Evolutionary conservation across 53 echinoderm and acorn worm genomes (phyloP), one percentile per base, ranked within the genome.

Genomic region (Pentamera pediparva): DNA sequence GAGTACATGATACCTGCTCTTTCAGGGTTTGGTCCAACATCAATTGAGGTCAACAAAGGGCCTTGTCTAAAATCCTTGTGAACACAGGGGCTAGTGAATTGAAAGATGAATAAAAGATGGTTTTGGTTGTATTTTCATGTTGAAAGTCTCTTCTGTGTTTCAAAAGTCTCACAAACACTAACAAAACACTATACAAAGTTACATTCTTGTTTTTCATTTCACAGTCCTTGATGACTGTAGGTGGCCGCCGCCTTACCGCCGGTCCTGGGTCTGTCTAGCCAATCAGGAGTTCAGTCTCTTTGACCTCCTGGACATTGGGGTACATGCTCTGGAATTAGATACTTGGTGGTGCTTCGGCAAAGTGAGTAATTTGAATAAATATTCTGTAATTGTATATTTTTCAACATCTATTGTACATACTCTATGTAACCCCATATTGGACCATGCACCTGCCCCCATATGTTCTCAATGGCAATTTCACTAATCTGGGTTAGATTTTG

Each of bases 241-340:
- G 13, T 88, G 89, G 89, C 89, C 89, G 7, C 89, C 89, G 1
- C 89, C 89, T 1, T 88, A 88, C 51, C 15, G 61, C 27, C 37
- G 69, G 61, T 39, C 19, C 15, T 88, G 89, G 52, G 4, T 76
- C 24, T 74, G 27, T 34, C 28, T 88, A 24, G 89, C 89, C 36
- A 88, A 84, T 40, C 89, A 88, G 43, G 89, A 88, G 77, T 88
- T 88, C 45, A 80, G 80, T 48, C 48, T 88, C 17, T 80, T 84
- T 26, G 89, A 88, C 45, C 37, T 88, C 61, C 59, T 88, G 21
- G 75, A 88, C 70, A 79, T 88, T 81, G 89, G 89, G 18, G 50
- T 84, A 9, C 79, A 80, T 39, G 56, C 84, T 22, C 47, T 88
- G 41, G 89, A 88, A 71, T 59, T 88, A 36, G 89, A 88, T 37